phyloP scores from a whole-genome alignment of 2,797 vertebrate genomes.

The Hypotaenidia philippensis region DNA sequence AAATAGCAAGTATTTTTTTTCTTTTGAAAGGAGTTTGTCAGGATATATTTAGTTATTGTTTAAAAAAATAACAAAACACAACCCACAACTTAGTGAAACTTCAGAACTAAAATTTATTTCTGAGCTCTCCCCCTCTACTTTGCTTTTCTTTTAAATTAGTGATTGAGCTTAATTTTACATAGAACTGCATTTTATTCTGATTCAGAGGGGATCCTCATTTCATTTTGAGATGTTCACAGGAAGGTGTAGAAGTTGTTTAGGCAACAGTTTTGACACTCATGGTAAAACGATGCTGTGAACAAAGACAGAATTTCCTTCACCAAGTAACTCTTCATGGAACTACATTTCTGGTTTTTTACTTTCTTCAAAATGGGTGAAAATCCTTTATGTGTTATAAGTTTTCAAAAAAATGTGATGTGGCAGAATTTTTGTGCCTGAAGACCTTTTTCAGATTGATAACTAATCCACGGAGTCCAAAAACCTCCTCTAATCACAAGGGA shows the following conservation, averaged over 20 bases:
- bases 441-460: background rate
- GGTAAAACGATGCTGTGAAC: background rate
- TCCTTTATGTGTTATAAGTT: background rate
- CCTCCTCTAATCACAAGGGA: background rate
- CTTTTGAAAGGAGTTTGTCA: background rate
- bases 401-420: background rate
- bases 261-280: background rate
- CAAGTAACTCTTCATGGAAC: background rate
- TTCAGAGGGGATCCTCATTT: background rate
- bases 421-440: background rate
- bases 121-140: background rate
- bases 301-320: background rate
- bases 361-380: background rate
- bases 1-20: background rate
- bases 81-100: background rate
- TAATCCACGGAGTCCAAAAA: background rate
- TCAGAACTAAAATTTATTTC: background rate
- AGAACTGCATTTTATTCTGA: background rate
- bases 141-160: background rate
- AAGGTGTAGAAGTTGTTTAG: background rate
- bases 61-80: background rate
- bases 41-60: background rate
- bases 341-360: background rate
- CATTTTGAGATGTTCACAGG: background rate
- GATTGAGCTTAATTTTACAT: background rate